Evolutionary conservation across 2,797 vertebrate species (phyloP).

Genomic region (Dicrostonyx torquatus): DNA sequence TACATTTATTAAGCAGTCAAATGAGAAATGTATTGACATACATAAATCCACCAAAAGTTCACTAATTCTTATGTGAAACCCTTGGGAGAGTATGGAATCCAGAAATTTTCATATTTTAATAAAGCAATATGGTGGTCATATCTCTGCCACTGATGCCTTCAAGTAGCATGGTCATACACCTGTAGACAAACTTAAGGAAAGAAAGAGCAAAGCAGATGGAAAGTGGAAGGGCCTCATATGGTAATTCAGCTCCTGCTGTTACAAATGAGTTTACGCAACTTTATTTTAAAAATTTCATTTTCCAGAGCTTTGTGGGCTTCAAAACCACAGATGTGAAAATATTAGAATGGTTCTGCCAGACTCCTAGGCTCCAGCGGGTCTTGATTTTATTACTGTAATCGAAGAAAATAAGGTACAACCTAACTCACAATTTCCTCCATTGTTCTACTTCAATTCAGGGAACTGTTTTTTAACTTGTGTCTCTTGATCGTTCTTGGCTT

Average conservation of each 20-base stretch:
- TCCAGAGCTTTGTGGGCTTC: slow-evolving; percentile 19
- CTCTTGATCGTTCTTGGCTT: neutral
- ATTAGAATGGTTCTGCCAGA: neutral
- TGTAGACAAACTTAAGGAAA: neutral
- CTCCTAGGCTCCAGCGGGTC: neutral
- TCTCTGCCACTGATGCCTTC: neutral
- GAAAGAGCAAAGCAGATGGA: neutral
- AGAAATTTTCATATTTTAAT: slow-evolving; percentile 3
- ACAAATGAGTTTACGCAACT: neutral
- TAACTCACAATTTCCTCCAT: neutral
- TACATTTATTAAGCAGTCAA: neutral
- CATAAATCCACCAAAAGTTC: neutral
- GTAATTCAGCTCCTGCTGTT: neutral
- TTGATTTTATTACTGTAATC: neutral
- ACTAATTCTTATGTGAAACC: neutral
- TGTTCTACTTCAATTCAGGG: neutral
- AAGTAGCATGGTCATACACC: neutral
- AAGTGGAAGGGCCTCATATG: neutral
- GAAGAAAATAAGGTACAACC: neutral
- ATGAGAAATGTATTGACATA: neutral
- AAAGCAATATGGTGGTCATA: neutral
- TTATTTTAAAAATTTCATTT: neutral
- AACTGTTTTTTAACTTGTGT: neutral
- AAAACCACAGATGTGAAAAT: neutral
- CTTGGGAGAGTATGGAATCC: neutral